These are phyloP conservation scores for Platalea minor DNA, from an alignment of 2,797 vertebrate species.

Conservation along the genomic window DNA sequence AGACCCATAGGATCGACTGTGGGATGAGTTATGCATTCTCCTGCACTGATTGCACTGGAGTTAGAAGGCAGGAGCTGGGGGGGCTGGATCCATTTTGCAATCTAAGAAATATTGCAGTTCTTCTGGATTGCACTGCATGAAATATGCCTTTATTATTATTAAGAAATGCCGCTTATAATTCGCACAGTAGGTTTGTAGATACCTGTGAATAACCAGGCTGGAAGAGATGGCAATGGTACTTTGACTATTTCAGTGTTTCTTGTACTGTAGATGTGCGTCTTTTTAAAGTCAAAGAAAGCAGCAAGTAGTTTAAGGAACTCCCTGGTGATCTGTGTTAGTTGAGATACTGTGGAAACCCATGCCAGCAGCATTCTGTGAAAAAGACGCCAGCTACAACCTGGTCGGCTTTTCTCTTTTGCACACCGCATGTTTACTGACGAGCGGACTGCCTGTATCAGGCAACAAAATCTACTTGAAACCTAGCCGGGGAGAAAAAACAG, in stretches of 20 bases:
- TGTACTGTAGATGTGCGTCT: background rate
- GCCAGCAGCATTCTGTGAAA: background rate
- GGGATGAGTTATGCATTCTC: background rate
- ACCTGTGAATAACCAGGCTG: background rate
- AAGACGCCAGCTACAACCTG: background rate
- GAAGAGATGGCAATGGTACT: background rate
- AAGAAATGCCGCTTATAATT: conserved; percentile 2
- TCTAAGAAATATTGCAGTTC: conserved; percentile 21
- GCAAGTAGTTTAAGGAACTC: background rate
- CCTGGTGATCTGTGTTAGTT: background rate
- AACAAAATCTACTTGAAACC: background rate
- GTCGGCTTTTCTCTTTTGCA: background rate
- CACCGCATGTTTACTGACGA: fast-evolving
- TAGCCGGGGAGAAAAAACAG: background rate
- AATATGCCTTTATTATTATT: background rate
- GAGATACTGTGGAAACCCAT: background rate
- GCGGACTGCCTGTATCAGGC: background rate
- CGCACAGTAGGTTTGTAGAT: background rate
- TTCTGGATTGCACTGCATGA: background rate
- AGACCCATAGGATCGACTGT: background rate
- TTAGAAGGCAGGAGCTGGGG: background rate
- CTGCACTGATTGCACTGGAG: background rate
- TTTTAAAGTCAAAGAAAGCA: background rate
- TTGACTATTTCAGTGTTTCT: background rate
- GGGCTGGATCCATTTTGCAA: background rate